These are phyloP conservation scores for Nephrocerus scutellatus DNA, from an alignment of 2,888 invertebrate genomes.

Conservation along the genomic window DNA sequence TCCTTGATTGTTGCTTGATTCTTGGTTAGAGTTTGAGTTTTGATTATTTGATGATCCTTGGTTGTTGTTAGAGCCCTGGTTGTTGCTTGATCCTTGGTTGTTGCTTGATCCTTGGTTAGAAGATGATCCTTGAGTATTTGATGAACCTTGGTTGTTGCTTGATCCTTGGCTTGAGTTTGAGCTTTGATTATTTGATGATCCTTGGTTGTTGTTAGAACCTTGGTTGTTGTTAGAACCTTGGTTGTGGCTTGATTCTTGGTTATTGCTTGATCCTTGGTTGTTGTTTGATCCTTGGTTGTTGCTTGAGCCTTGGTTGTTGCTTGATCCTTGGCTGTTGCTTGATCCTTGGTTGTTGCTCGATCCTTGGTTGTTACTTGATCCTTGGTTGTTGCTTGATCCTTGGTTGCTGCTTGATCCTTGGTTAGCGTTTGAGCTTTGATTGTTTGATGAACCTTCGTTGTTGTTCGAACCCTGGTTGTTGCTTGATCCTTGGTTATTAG, in stretches of 20 bases:
- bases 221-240: constrained; percentile 16
- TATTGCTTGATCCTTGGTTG: constrained; percentile 6
- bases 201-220: constrained; percentile 14
- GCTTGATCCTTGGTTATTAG: constrained; percentile 9
- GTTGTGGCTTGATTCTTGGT: constrained; percentile 2
- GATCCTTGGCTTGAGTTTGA: constrained; percentile 1
- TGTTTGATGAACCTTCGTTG: too few species aligned
- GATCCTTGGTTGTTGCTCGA: constrained; percentile 8
- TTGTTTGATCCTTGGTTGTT: constrained; percentile 12
- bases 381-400: constrained; percentile 17
- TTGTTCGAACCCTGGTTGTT: constrained; percentile 14
- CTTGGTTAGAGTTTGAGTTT: background rate
- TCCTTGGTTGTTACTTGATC: constrained; percentile 16
- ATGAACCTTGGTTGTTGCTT: constrained; percentile 9
- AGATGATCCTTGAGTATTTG: constrained; percentile 18
- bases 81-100: constrained; percentile 12
- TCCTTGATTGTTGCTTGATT: too few species aligned
- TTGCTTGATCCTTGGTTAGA: constrained; percentile 19
- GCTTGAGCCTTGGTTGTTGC: constrained; percentile 6
- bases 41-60: constrained; percentile 12
- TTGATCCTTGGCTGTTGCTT: constrained; percentile 5
- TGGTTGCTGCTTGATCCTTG: constrained; percentile 15
- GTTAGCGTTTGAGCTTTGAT: constrained; percentile 7
- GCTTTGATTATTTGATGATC: constrained; percentile 13
- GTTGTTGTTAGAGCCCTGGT: too few species aligned